phyloP scores from a whole-genome alignment of 2,888 invertebrate genomes.

The Pimpla rufipes region DNA sequence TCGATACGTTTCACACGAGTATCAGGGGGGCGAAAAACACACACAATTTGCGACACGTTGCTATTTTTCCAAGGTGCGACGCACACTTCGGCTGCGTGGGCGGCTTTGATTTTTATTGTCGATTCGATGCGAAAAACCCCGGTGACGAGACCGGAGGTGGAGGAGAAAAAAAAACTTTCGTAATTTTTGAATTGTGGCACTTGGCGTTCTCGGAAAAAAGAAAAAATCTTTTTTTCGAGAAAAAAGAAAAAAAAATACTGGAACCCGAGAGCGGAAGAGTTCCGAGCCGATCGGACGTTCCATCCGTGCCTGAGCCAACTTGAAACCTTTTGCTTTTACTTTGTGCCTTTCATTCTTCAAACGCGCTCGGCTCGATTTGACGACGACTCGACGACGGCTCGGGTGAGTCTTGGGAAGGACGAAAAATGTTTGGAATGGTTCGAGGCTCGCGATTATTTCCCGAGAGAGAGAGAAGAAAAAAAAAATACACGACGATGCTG shows the following conservation, averaged over 20 bases:
- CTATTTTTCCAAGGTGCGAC: slow-evolving; percentile 40
- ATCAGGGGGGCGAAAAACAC: no score
- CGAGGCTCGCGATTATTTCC: slow-evolving; percentile 74
- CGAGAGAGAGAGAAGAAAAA: slow-evolving; percentile 36
- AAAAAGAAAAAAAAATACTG: not conserved
- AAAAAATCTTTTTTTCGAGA: no score
- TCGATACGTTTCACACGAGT: slow-evolving; percentile 48
- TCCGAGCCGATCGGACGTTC: slow-evolving; percentile 12
- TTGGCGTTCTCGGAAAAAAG: slow-evolving; percentile 18
- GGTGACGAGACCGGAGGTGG: not conserved
- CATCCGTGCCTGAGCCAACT: slow-evolving; percentile 76
- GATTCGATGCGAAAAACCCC: slow-evolving; percentile 33
- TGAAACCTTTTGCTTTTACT: slow-evolving; percentile 78
- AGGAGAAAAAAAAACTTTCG: not conserved
- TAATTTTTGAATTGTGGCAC: slow-evolving; percentile 56
- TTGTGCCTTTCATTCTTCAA: slow-evolving; percentile 81
- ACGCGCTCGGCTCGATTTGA: slow-evolving; percentile 61
- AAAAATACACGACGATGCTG: slow-evolving; percentile 26
- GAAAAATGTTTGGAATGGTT: slow-evolving; percentile 73
- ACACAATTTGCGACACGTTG: slow-evolving; percentile 53
- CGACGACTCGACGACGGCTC: slow-evolving; percentile 58
- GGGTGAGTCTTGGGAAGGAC: slow-evolving; percentile 49
- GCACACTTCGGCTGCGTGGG: slow-evolving; percentile 63
- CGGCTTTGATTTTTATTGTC: slow-evolving; percentile 40
- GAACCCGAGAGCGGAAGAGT: slow-evolving; percentile 36